These are phyloP conservation scores for Oscheius sp. DNA, from an alignment of 2,888 invertebrate genomes.

Conservation along the genomic window DNA sequence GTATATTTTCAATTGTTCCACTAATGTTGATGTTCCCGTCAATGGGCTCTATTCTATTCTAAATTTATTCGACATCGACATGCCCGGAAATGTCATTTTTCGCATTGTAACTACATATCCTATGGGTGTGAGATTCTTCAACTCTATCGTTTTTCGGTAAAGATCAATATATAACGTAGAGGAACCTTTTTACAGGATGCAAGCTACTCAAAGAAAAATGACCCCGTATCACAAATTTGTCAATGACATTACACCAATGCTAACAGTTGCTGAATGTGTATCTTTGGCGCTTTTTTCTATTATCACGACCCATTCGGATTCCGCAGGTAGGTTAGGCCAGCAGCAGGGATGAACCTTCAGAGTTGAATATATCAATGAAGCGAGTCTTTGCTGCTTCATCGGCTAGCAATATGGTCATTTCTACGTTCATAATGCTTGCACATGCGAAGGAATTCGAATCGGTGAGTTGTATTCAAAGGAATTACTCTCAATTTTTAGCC, in stretches of 20 bases:
- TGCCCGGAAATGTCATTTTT: conserved; percentile 10
- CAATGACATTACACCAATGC: not conserved
- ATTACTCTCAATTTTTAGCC: conserved; percentile 2
- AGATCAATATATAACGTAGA: not conserved
- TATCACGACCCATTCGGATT: conserved; percentile 16
- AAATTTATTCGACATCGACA: conserved; percentile 9
- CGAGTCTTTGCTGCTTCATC: conserved; percentile 11
- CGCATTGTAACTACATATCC: conserved; percentile 15
- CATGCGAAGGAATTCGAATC: not conserved
- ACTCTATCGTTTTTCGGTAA: conserved; percentile 13
- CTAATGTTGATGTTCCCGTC: not conserved
- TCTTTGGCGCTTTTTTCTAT: conserved; percentile 10
- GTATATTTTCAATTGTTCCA: conserved; percentile 12
- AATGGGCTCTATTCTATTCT: not conserved
- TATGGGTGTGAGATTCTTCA: conserved; percentile 15
- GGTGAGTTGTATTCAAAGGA: not conserved
- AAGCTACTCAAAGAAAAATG: not conserved
- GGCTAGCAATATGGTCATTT: not conserved
- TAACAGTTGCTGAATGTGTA: not conserved
- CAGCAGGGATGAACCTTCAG: not conserved
- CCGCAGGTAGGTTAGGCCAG: not conserved
- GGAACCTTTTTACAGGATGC: conserved; percentile 18
- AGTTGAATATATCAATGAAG: not conserved
- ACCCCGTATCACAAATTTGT: not conserved
- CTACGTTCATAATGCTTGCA: not conserved